phyloP scores from a whole-genome alignment of 2,113 vertebrate genomes.

The Micronycteris hirsuta region DNA sequence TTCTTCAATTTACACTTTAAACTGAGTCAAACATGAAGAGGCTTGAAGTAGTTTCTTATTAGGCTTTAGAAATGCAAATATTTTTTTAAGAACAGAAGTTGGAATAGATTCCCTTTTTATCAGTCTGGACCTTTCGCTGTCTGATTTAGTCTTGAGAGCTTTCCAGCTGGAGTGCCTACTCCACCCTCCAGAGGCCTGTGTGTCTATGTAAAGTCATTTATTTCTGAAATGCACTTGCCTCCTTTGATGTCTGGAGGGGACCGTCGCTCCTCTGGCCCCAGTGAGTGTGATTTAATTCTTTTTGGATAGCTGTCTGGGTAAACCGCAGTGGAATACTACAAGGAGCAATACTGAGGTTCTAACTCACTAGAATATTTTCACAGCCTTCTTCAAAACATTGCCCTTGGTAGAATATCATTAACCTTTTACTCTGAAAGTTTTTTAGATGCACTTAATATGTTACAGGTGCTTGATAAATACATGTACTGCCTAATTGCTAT shows the following conservation, averaged over 20 bases:
- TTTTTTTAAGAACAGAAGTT: background rate
- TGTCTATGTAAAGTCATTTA: slow-evolving; percentile 15
- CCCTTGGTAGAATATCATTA: background rate
- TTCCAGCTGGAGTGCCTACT: slow-evolving; percentile 42
- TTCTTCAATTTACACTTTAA: slow-evolving; percentile 52
- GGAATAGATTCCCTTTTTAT: background rate
- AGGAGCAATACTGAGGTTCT: background rate
- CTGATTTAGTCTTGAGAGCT: slow-evolving; percentile 53
- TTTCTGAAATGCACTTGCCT: slow-evolving; percentile 21
- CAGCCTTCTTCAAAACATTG: slow-evolving; percentile 4
- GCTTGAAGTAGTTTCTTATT: slow-evolving; percentile 52
- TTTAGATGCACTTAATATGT: background rate
- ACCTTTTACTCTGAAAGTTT: background rate
- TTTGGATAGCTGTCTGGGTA: slow-evolving; percentile 32
- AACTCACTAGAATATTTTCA: slow-evolving; percentile 34
- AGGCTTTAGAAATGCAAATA: background rate
- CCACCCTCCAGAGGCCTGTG: slow-evolving; percentile 10
- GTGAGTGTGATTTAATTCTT: slow-evolving; percentile 46
- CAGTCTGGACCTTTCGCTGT: slow-evolving; percentile 37
- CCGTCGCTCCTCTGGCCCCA: background rate
- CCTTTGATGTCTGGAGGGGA: background rate
- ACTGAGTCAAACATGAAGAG: slow-evolving; percentile 7
- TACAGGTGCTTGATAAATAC: background rate
- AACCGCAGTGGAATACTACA: background rate
- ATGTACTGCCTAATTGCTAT: background rate